These are phyloP conservation scores for Calosoma granatense DNA, from an alignment of 1,140 invertebrate species.

Conservation along the genomic window DNA sequence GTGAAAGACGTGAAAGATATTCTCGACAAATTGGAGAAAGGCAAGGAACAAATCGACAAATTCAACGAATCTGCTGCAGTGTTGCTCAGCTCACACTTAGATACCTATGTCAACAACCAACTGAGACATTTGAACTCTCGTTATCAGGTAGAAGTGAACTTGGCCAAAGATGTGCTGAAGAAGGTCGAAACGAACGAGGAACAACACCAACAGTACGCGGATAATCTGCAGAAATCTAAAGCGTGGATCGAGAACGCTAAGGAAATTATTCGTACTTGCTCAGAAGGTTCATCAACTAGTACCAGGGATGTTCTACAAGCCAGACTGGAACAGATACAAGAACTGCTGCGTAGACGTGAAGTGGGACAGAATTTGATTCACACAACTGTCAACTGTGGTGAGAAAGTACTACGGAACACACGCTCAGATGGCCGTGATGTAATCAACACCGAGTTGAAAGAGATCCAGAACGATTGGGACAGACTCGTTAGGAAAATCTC, in stretches of 20 bases:
- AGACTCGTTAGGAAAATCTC: conserved; percentile 83
- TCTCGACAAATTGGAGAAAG: conserved; percentile 60
- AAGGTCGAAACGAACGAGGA: conserved; percentile 85
- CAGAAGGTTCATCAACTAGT: conserved; percentile 64
- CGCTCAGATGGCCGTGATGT: conserved; percentile 80
- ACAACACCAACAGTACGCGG: conserved; percentile 77
- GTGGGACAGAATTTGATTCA: conserved; percentile 86
- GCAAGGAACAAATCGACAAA: conserved; percentile 74
- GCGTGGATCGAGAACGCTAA: conserved; percentile 84
- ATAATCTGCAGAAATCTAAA: conserved; percentile 66
- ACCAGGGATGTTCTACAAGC: conserved; percentile 76
- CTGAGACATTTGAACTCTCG: conserved; percentile 80
- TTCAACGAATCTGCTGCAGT: conserved; percentile 68
- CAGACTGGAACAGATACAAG: conserved; percentile 71
- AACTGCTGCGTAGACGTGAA: conserved; percentile 73
- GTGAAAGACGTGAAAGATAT: conserved; percentile 71
- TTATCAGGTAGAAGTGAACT: conserved; percentile 81
- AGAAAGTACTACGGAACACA: conserved; percentile 81
- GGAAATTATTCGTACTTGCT: conserved; percentile 69
- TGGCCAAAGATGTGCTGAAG: conserved; percentile 86
- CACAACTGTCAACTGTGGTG: conserved; percentile 81
- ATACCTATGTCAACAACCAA: conserved; percentile 86
- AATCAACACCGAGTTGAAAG: conserved; percentile 79
- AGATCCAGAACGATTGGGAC: conserved; percentile 89
- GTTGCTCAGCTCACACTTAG: conserved; percentile 72